A percentile compares a stretch with the other conserved stretches of the same genome.
Evolutionary conservation across 2,113 vertebrate genomes (phyloP).

Genomic region (Percina caprodes): DNA sequence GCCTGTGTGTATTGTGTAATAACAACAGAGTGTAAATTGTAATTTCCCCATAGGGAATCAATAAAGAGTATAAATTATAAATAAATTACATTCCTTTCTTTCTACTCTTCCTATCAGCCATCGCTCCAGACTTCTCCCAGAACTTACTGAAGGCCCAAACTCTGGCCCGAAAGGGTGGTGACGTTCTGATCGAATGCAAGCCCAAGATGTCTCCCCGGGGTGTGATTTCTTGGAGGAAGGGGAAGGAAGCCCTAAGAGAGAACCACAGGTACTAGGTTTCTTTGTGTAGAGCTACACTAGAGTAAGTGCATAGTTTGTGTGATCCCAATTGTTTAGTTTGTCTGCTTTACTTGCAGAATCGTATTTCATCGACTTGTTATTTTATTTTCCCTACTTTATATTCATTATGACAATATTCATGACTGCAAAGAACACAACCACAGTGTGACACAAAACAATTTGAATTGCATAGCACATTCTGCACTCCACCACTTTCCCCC

Average conservation of each 20-base stretch:
- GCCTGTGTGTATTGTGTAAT: no score
- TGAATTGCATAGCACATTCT: constrained; percentile 63
- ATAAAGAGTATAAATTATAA: no score
- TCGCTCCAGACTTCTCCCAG: constrained; percentile 84
- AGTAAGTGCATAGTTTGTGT: background rate
- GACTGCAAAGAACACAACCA: constrained; percentile 55
- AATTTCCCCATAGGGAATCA: no score
- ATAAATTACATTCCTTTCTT: constrained; percentile 10
- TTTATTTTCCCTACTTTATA: constrained; percentile 58
- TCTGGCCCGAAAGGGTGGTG: constrained; percentile 86
- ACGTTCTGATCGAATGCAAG: constrained; percentile 92
- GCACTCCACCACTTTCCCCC: constrained; percentile 30
- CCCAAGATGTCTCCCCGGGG: constrained; percentile 94
- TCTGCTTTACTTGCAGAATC: constrained; percentile 33
- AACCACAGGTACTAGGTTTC: constrained; percentile 79
- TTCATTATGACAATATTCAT: constrained; percentile 61
- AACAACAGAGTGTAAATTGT: no score
- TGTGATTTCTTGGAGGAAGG: constrained; percentile 93
- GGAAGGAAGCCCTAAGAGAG: constrained; percentile 87
- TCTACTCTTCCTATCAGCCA: constrained; percentile 61
- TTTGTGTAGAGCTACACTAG: constrained; percentile 35
- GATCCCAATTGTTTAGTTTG: constrained; percentile 40
- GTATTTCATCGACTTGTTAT: constrained; percentile 54
- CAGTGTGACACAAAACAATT: constrained; percentile 58
- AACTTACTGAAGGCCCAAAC: constrained; percentile 80